A percentile compares a stretch with the other conserved stretches of the same genome.
Conservation (phyloP, 2,797 vertebrate species). For the Synanceia verrucosa region DNA sequence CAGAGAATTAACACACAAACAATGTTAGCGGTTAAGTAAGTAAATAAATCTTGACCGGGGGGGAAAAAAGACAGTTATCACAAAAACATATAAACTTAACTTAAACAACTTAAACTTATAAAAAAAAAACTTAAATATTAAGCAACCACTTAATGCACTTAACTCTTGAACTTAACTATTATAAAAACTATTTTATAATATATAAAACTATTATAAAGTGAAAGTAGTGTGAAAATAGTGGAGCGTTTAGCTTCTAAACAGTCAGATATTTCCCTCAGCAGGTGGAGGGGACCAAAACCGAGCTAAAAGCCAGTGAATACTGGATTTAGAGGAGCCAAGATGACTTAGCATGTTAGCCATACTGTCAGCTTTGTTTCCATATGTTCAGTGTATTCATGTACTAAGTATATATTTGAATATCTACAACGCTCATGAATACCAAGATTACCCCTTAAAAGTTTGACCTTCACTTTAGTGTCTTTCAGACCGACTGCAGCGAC, state of each 20-base stretch:
- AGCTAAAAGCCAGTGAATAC: neutral
- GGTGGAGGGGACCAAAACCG: neutral
- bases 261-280: neutral
- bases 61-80: no score
- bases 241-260: neutral
- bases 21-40: neutral
- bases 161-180: no score
- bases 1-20: neutral
- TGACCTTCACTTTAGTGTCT: constrained; percentile 14
- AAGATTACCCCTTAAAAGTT: neutral
- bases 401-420: neutral
- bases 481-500: neutral
- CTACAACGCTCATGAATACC: neutral
- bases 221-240: neutral
- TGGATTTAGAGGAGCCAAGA: neutral
- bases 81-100: no score
- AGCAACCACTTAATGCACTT: no score
- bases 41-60: no score
- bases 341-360: neutral
- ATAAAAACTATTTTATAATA: no score
- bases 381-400: neutral
- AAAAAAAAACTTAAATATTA: no score
- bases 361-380: neutral
- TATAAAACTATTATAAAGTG: no score
- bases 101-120: no score